A percentile compares a stretch with the other conserved stretches of the same genome.
These are phyloP conservation scores for Tachina lurida DNA, from an alignment of 2,888 invertebrate genomes.

Conservation along the genomic window DNA sequence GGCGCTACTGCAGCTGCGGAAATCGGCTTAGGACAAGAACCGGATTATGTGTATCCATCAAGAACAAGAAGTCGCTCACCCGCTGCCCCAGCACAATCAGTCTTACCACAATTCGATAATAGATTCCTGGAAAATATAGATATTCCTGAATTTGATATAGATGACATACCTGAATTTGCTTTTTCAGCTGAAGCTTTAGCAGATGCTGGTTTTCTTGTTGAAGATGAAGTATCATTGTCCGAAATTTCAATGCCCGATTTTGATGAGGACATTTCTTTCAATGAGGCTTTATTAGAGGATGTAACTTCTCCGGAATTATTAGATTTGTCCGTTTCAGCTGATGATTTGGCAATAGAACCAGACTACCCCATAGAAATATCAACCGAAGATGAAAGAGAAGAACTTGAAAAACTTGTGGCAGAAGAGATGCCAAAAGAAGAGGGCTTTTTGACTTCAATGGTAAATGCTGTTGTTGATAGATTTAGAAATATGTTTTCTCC, in stretches of 20 bases:
- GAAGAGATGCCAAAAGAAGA: conserved; percentile 5
- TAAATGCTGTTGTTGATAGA: conserved; percentile 39
- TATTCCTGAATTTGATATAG: conserved; percentile 25
- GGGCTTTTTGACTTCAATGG: conserved; percentile 51
- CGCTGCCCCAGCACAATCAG: neutral
- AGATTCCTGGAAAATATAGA: neutral
- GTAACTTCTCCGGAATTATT: conserved; percentile 43
- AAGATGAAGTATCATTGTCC: neutral
- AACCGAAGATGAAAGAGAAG: neutral
- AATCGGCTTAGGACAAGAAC: neutral
- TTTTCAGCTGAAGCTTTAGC: conserved; percentile 31
- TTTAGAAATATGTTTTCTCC: conserved; percentile 57
- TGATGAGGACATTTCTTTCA: conserved; percentile 39
- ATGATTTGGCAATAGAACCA: conserved; percentile 28
- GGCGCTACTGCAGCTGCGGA: neutral
- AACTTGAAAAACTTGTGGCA: neutral
- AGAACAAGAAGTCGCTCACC: neutral
- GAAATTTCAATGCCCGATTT: conserved; percentile 47
- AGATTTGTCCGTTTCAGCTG: conserved; percentile 51
- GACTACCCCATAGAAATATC: conserved; percentile 34
- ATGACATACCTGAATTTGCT: conserved; percentile 28
- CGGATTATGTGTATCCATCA: neutral
- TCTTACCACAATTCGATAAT: conserved; percentile 27
- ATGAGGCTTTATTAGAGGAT: conserved; percentile 39
- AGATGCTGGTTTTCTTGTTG: conserved; percentile 31